These are phyloP conservation scores for Apis florea DNA, from an alignment of 1,140 invertebrate genomes.

Conservation along the genomic window DNA sequence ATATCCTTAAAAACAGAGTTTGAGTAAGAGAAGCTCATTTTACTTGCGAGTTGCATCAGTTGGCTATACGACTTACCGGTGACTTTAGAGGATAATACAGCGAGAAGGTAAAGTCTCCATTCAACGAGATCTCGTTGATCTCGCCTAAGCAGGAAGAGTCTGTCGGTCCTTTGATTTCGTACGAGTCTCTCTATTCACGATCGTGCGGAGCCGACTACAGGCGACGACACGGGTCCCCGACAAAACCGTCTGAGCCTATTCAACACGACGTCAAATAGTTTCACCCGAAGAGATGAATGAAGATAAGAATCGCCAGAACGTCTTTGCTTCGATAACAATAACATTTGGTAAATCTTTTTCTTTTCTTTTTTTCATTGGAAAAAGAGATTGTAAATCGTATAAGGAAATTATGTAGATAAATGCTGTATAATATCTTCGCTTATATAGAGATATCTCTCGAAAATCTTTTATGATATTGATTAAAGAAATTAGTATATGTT, in stretches of 20 bases:
- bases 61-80: background rate
- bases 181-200: conserved; percentile 31
- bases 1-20: background rate
- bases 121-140: conserved; percentile 36
- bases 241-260: conserved; percentile 45
- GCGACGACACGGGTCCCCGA: conserved; percentile 20
- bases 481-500: no score
- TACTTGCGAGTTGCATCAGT: background rate
- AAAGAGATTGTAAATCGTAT: background rate
- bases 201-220: background rate
- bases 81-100: conserved; percentile 1
- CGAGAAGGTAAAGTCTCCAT: conserved; percentile 15
- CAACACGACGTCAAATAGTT: conserved; percentile 40
- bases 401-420: background rate
- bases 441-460: no score
- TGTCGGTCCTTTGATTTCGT: conserved; percentile 34
- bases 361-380: background rate
- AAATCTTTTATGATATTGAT: no score
- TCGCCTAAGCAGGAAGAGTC: conserved; percentile 38
- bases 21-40: background rate
- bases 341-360: conserved; percentile 22
- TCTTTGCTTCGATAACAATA: conserved; percentile 8
- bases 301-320: conserved; percentile 20
- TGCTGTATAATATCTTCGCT: background rate
- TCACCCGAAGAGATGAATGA: conserved; percentile 25